Evolutionary conservation across 2,888 invertebrate genomes (phyloP), one percentile per base, ranked within the genome.

Genomic region (Mesorhabditis belari): DNA sequence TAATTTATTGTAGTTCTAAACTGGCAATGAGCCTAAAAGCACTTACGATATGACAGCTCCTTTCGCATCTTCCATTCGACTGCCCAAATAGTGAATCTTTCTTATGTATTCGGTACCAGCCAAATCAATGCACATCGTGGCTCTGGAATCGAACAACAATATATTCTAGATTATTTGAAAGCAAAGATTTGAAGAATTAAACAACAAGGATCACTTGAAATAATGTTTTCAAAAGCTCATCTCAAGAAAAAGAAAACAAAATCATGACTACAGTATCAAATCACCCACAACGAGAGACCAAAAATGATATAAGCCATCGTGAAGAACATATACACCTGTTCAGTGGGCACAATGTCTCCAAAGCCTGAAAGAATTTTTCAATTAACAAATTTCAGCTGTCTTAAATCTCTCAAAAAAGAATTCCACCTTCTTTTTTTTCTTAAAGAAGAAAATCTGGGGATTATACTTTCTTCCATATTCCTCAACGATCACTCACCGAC

Each of bases 221-320:
- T n/a, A 9, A 52, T 9, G 9, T 17, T 17, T 17, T 12, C n/a
- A n/a, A 9, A 44, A 9, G 17, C 23, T 25, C 55, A 55, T 9
- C 52, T 51, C 21, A 55, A 25, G 23, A 25, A n/a, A 6, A 5
- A 24, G 24, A 26, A 55, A 9, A 55, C 9, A 21, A 44, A 44
- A 12, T 44, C 44, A n/a, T 12, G n/a, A 44, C 9, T 44, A 12
- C 44, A 55, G 6, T 23, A 56, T 35, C 9, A 5, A 6, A n/a
- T 25, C 5, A 63, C 68, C 63, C 56, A 77, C 78, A 80, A 63
- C 24, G 80, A 77, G 24, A 80, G 65, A 3, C 80, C 80, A 57
- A 80, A 76, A 55, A 80, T 77, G 52, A 81, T 80, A 67, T 80
- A 80, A 21, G 76, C 74, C 77, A 80, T 78, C 2, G 80, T 81